These are phyloP conservation scores for Urocitellus parryii DNA, from an alignment of 2,113 vertebrate genomes.

Conservation along the genomic window DNA sequence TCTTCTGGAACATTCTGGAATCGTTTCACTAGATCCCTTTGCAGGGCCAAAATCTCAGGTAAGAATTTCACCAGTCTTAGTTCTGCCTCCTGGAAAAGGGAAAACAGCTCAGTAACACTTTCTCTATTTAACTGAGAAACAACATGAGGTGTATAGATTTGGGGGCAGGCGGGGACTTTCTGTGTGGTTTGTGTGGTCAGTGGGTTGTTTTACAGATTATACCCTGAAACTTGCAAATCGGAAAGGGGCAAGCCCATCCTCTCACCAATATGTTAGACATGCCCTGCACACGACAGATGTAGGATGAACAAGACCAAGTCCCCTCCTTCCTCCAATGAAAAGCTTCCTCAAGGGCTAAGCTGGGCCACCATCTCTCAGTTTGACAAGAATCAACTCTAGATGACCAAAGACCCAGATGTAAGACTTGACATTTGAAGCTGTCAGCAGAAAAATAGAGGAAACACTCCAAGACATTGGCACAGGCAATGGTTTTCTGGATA, in stretches of 20 bases:
- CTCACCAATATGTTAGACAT: not conserved
- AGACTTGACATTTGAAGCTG: not conserved
- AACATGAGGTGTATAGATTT: fast-evolving
- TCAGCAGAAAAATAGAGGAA: not conserved
- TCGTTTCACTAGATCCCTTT: slow-evolving; percentile 90
- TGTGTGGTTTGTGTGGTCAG: fast-evolving
- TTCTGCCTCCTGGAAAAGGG: slow-evolving; percentile 91
- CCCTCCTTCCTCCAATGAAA: not conserved
- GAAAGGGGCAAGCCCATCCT: too few relatives aligned
- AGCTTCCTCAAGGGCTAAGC: not conserved
- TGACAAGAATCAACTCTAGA: not conserved
- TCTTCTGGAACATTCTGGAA: slow-evolving; percentile 91
- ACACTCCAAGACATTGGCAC: not conserved
- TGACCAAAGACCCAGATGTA: too few relatives aligned
- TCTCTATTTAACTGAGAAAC: not conserved
- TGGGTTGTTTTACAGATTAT: not conserved
- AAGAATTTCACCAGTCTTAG: slow-evolving; percentile 93
- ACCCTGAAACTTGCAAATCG: not conserved
- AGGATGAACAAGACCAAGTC: too few relatives aligned
- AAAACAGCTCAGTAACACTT: not conserved
- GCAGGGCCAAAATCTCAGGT: slow-evolving; percentile 94
- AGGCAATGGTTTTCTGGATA: not conserved
- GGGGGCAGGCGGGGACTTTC: not conserved
- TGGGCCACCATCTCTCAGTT: not conserved
- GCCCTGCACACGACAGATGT: too few relatives aligned